Evolutionary conservation across 2,113 vertebrate species (phyloP).

Genomic region (Tursiops truncatus): DNA sequence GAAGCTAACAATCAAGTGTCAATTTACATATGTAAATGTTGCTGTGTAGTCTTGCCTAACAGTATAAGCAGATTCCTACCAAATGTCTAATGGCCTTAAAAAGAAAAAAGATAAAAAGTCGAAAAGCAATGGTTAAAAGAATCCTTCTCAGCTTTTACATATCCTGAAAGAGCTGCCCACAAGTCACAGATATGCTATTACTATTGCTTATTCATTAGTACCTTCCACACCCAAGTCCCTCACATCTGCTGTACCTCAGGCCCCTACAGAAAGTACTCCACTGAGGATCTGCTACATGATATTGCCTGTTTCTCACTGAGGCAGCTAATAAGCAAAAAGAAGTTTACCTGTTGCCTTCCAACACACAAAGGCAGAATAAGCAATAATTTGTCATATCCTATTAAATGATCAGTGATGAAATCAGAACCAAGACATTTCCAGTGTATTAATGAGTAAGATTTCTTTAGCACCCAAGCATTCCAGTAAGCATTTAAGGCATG

Average conservation of each 20-base stretch:
- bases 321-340: not conserved
- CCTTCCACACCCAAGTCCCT: fast-evolving
- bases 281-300: too few relatives aligned
- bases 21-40: not conserved
- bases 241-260: not conserved
- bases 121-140: not conserved
- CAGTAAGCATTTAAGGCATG: not conserved
- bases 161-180: not conserved
- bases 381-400: not conserved
- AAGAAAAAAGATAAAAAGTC: not conserved
- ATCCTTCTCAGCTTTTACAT: not conserved
- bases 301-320: not conserved
- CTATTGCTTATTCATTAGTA: not conserved
- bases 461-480: not conserved
- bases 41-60: not conserved
- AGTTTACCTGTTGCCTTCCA: not conserved
- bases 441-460: not conserved
- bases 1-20: not conserved
- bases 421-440: not conserved
- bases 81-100: not conserved
- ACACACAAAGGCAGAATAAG: not conserved
- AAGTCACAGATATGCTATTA: not conserved
- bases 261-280: not conserved
- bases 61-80: not conserved
- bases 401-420: not conserved